A percentile compares a stretch with the other conserved stretches of the same genome.
Evolutionary conservation across 1,140 invertebrate genomes (phyloP).

Genomic region (Zaprionus taronus): DNA sequence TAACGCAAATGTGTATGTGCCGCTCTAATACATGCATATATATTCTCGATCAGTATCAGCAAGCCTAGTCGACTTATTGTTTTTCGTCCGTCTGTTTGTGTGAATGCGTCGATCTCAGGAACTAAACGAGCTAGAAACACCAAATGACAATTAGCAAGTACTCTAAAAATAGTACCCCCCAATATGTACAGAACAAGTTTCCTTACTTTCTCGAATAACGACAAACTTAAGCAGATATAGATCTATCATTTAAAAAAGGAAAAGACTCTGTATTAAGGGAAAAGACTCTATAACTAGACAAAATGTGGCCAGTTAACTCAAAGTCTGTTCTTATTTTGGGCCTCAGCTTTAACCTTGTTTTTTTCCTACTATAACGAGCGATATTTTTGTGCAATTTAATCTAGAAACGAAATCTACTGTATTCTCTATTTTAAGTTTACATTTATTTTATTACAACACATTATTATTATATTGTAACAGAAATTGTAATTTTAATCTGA

Average conservation of each 20-base stretch:
- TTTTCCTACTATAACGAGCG: not conserved
- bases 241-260: not conserved
- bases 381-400: constrained; percentile 6
- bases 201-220: constrained; percentile 5
- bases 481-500: not conserved
- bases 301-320: not conserved
- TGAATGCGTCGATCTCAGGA: constrained; percentile 8
- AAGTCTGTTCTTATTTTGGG: constrained; percentile 1
- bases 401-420: not conserved
- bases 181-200: constrained; percentile 4
- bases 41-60: constrained; percentile 7
- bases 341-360: not conserved
- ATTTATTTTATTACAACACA: not conserved
- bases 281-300: not conserved
- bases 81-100: constrained; percentile 8
- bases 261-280: constrained; percentile 2
- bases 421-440: not conserved
- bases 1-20: not conserved
- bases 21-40: not conserved
- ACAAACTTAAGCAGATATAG: not conserved
- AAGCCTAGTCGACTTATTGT: not conserved
- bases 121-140: constrained; percentile 8
- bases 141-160: constrained; percentile 11
- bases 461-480: not conserved
- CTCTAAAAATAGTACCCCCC: not conserved